These are phyloP conservation scores for Catostylus mosaicus DNA, from an alignment of 30 jellyfish, hydroid and myxozoan genomes.

Conservation along the genomic window DNA sequence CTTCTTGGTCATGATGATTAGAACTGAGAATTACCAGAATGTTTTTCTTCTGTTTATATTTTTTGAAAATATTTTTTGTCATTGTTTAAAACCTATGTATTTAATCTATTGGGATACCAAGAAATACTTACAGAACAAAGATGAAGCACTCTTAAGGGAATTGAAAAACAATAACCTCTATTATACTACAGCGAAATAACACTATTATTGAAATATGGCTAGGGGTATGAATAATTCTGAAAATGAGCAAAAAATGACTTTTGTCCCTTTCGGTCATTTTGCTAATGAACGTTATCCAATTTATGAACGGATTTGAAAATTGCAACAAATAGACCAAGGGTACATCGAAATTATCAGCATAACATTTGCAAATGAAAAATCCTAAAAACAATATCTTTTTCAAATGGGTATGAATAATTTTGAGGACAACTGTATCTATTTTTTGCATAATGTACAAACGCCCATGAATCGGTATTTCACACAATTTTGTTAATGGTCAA, in stretches of 20 bases:
- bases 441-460: too few relatives aligned
- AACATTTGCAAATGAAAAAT: background rate
- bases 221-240: background rate
- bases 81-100: background rate
- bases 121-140: background rate
- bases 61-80: too few relatives aligned
- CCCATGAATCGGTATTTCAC: too few relatives aligned
- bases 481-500: too few relatives aligned
- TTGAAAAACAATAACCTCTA: background rate
- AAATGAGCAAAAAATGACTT: background rate
- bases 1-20: background rate
- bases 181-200: background rate
- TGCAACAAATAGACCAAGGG: background rate
- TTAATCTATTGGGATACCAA: background rate
- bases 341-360: background rate
- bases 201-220: background rate
- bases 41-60: background rate
- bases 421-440: background rate
- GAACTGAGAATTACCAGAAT: conserved; percentile 5
- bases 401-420: background rate
- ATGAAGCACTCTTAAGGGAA: background rate
- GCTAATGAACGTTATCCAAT: background rate
- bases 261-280: background rate
- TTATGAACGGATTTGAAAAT: background rate
- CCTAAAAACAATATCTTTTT: background rate